phyloP scores from a whole-genome alignment of 30 jellyfish, hydroid and myxozoan genomes.

The Catostylus mosaicus region DNA sequence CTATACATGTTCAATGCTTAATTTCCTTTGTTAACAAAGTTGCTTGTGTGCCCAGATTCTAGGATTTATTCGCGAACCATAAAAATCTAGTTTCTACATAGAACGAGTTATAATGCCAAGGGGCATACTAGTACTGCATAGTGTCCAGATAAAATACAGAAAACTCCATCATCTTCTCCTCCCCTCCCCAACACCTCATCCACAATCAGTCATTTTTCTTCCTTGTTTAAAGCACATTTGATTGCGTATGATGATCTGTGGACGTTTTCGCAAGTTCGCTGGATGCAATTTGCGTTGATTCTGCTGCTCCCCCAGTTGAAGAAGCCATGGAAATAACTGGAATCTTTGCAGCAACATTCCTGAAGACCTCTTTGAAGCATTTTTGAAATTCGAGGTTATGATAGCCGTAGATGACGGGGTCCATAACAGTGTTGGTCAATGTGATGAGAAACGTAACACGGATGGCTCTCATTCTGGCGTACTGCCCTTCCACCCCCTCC shows the following conservation, averaged over 20 bases:
- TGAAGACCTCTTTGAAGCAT: slow-evolving; percentile 2
- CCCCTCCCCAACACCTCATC: background rate
- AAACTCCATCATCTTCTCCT: background rate
- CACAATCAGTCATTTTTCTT: background rate
- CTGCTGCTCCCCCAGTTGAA: background rate
- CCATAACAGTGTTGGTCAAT: slow-evolving; percentile 20
- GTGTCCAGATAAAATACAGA: no score
- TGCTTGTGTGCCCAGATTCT: no score
- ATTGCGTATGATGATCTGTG: background rate
- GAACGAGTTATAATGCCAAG: no score
- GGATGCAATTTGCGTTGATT: background rate
- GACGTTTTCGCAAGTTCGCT: background rate
- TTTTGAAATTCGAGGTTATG: slow-evolving; percentile 29
- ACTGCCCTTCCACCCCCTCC: slow-evolving; percentile 53
- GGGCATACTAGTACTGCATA: no score
- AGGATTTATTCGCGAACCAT: no score
- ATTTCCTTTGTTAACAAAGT: no score
- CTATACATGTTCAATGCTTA: no score
- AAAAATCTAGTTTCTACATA: no score
- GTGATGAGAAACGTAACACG: slow-evolving; percentile 17
- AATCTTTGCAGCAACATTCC: background rate
- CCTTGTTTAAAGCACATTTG: background rate
- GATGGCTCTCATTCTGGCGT: slow-evolving; percentile 17
- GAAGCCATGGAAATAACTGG: no score
- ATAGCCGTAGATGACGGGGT: slow-evolving; percentile 49